phyloP scores from a whole-genome alignment of 30 jellyfish, hydroid and myxozoan species.

The Hydractinia symbiolongicarpus region DNA sequence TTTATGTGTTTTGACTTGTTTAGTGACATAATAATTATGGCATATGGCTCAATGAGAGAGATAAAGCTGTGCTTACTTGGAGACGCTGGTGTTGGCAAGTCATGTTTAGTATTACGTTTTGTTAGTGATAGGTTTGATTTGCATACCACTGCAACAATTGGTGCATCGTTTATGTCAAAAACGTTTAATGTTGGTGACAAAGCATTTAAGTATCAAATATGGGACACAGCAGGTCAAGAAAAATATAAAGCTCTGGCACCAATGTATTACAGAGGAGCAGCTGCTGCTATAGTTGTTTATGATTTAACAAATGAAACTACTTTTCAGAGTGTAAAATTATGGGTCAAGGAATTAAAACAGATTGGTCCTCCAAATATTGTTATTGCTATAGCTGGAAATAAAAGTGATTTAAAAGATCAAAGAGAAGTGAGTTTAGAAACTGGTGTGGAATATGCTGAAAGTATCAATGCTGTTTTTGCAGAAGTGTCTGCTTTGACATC shows the following conservation, averaged over 20 bases:
- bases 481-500: slow-evolving; percentile 87
- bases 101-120: slow-evolving; percentile 89
- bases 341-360: slow-evolving; percentile 78
- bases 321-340: slow-evolving; percentile 55
- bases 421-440: slow-evolving; percentile 54
- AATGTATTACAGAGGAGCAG: slow-evolving; percentile 89
- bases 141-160: slow-evolving; percentile 64
- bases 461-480: slow-evolving; percentile 68
- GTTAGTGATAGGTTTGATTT: slow-evolving; percentile 80
- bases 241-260: slow-evolving; percentile 86
- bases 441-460: slow-evolving; percentile 67
- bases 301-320: slow-evolving; percentile 57
- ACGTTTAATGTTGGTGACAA: slow-evolving; percentile 48
- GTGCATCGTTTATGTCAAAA: slow-evolving; percentile 91
- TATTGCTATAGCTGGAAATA: slow-evolving; percentile 80
- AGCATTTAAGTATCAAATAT: slow-evolving; percentile 65
- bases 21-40: slow-evolving; percentile 7
- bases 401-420: slow-evolving; percentile 58
- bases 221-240: slow-evolving; percentile 99
- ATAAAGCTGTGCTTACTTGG: slow-evolving; percentile 29
- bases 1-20: too few relatives aligned
- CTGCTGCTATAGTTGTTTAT: slow-evolving; percentile 90
- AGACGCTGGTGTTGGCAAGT: slow-evolving; percentile 98
- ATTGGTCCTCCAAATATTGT: slow-evolving; percentile 78
- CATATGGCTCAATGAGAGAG: slow-evolving; percentile 32